Evolutionary conservation across 2,113 vertebrate genomes (phyloP).

Genomic region (Bos indicus): DNA sequence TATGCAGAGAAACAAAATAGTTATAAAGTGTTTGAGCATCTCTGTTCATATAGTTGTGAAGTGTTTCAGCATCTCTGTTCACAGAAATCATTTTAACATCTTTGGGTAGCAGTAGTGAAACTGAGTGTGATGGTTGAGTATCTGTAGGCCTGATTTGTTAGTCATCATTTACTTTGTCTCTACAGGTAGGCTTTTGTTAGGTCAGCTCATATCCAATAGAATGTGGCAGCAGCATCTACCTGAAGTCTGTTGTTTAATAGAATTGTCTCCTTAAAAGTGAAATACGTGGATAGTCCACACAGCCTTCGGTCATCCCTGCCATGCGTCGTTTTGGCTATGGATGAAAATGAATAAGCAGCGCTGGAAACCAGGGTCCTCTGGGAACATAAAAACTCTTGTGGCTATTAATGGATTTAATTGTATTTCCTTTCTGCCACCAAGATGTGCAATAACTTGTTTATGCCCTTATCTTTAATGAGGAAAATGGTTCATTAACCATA

Average conservation of each 20-base stretch:
- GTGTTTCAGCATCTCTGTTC: not conserved
- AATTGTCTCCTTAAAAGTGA: slow-evolving; percentile 6
- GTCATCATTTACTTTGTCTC: not conserved
- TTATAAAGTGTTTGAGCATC: not conserved
- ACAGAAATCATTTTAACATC: not conserved
- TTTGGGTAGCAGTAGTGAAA: not conserved
- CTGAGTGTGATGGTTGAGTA: not conserved
- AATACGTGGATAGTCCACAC: not conserved
- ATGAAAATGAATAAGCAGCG: slow-evolving; percentile 44
- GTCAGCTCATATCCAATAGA: not conserved
- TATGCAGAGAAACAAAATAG: not conserved
- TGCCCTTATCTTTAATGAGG: slow-evolving; percentile 36
- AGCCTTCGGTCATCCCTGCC: not conserved
- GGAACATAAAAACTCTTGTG: slow-evolving; percentile 54
- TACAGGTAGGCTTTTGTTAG: not conserved
- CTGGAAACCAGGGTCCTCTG: slow-evolving; percentile 53
- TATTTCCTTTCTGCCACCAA: slow-evolving; percentile 63
- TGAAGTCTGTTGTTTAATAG: not conserved
- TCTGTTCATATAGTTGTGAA: not conserved
- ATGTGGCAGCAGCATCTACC: not conserved
- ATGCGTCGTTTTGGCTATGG: not conserved
- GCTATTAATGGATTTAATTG: slow-evolving; percentile 72
- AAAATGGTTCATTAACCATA: slow-evolving; percentile 47
- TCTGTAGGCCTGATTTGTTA: not conserved
- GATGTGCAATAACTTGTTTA: slow-evolving; percentile 62